Percentiles rank a stretch among this genome's conserved stretches.
These are phyloP conservation scores for Dermochelys coriacea DNA, from an alignment of 2,797 vertebrate genomes.

Conservation along the genomic window DNA sequence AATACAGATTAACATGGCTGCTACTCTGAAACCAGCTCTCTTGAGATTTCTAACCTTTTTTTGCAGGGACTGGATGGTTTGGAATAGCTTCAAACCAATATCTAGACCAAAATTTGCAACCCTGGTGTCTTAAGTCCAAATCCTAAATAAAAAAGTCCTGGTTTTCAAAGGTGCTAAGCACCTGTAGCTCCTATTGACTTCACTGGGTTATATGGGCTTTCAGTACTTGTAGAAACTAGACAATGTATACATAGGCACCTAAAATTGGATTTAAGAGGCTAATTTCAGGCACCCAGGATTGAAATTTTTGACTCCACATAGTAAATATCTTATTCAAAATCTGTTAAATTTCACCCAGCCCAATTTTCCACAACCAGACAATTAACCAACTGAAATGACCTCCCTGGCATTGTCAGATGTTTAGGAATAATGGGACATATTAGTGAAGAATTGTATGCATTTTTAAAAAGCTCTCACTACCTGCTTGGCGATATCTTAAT, in stretches of 20 bases:
- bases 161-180: not conserved
- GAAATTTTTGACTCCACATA: not conserved
- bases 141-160: not conserved
- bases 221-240: not conserved
- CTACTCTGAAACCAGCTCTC: not conserved
- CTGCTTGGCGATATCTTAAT: not conserved
- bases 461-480: not conserved
- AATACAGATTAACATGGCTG: no score
- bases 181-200: not conserved
- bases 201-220: not conserved
- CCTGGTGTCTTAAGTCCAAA: not conserved
- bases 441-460: not conserved
- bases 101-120: not conserved
- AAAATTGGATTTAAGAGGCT: not conserved
- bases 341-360: not conserved
- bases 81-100: slow-evolving; percentile 13
- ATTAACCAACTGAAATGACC: not conserved
- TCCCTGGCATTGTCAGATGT: not conserved
- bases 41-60: slow-evolving; percentile 20
- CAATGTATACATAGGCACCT: not conserved
- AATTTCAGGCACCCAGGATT: not conserved
- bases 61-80: slow-evolving; percentile 16
- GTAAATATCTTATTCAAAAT: not conserved
- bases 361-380: not conserved
- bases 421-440: not conserved